Conservation (phyloP, 2,888 invertebrate species). For the Eristalinus aeneus region DNA sequence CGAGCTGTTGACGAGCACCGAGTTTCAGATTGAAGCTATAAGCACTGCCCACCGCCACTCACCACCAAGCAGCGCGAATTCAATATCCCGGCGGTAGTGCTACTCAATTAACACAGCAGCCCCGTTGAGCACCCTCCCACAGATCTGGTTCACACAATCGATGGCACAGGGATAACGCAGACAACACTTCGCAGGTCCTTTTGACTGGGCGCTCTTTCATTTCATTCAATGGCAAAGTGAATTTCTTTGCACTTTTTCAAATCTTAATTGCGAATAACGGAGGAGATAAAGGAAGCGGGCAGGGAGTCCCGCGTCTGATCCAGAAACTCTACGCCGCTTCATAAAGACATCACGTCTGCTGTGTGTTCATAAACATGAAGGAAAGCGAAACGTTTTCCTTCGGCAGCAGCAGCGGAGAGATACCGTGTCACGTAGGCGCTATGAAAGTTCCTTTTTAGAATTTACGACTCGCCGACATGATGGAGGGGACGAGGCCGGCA, state of each 20-base stretch:
- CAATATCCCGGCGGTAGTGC: slow-evolving; percentile 43
- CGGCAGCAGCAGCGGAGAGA: not conserved
- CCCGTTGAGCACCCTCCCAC: not conserved
- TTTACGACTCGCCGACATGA: slow-evolving; percentile 51
- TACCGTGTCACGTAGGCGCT: slow-evolving; percentile 59
- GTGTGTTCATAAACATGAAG: slow-evolving; percentile 45
- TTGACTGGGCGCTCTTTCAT: not conserved
- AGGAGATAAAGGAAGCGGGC: slow-evolving; percentile 43
- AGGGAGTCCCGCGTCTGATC: not conserved
- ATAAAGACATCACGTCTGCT: slow-evolving; percentile 50
- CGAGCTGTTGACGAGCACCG: not conserved
- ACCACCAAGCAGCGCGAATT: not conserved
- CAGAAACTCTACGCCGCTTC: slow-evolving; percentile 24
- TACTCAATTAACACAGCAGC: slow-evolving; percentile 44
- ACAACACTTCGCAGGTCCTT: not conserved
- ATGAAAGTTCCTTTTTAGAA: slow-evolving; percentile 56
- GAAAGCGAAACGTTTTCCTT: slow-evolving; percentile 20
- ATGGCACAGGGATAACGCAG: slow-evolving; percentile 38
- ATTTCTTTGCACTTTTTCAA: slow-evolving; percentile 63
- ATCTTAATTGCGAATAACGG: slow-evolving; percentile 63
- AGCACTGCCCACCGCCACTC: not conserved
- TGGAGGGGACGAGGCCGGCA: not conserved
- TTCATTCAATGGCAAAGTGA: slow-evolving; percentile 47
- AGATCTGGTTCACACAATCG: slow-evolving; percentile 37
- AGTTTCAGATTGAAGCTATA: not conserved